Evolutionary conservation across 2,113 vertebrate species (phyloP).

Genomic region (Heterocephalus glaber): DNA sequence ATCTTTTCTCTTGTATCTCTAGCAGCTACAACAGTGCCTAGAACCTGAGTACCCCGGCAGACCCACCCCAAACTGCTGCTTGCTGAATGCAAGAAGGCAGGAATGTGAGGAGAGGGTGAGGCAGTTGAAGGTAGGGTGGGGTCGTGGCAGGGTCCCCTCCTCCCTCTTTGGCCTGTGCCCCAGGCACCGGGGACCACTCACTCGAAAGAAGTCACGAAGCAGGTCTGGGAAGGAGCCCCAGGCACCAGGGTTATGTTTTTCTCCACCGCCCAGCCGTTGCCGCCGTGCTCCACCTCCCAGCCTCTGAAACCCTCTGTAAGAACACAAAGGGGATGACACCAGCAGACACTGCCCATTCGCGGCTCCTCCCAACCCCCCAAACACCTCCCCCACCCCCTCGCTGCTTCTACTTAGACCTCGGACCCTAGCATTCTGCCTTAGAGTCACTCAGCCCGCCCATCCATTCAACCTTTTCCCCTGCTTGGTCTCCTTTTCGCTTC

Average conservation of each 20-base stretch:
- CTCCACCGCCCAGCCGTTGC: slow-evolving; percentile 74
- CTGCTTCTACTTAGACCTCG: background rate
- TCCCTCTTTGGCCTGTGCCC: background rate
- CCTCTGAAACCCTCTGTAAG: slow-evolving; percentile 70
- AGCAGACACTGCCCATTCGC: background rate
- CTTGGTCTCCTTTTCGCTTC: no score
- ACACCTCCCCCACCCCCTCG: no score
- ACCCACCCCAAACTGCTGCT: background rate
- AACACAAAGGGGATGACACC: background rate
- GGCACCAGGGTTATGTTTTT: slow-evolving; percentile 61
- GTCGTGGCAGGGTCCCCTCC: background rate
- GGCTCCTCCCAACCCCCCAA: background rate
- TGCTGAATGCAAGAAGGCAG: background rate
- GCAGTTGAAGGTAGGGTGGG: background rate
- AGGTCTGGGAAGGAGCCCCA: slow-evolving; percentile 77
- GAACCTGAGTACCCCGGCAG: background rate
- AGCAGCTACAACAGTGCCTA: background rate
- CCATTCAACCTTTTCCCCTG: background rate
- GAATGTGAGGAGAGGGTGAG: background rate
- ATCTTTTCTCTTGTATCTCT: background rate
- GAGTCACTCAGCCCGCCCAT: background rate
- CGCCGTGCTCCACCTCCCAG: slow-evolving; percentile 73
- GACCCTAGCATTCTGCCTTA: background rate
- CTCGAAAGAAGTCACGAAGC: slow-evolving; percentile 79
- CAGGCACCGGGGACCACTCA: slow-evolving; percentile 57